phyloP scores from a whole-genome alignment of 2,113 vertebrate genomes.

The Pseudopodoces humilis region DNA sequence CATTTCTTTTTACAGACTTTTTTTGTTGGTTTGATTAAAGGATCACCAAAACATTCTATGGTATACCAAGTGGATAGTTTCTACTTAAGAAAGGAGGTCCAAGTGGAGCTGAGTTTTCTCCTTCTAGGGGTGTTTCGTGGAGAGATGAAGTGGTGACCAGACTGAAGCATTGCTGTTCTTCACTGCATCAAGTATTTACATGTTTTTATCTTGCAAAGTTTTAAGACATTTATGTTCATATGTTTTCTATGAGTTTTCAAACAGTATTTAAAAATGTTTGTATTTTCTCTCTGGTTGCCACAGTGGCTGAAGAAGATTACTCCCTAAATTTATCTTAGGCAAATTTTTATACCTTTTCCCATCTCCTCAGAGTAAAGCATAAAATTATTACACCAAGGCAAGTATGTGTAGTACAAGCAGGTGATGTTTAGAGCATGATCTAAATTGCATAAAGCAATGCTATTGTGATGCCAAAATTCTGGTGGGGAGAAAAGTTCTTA shows the following conservation, averaged over 20 bases:
- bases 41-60: not conserved
- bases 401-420: not conserved
- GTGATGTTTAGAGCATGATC: not conserved
- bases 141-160: not conserved
- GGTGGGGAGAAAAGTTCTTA: not conserved
- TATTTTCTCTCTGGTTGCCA: not conserved
- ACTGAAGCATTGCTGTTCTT: not conserved
- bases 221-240: not conserved
- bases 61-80: not conserved
- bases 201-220: not conserved
- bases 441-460: not conserved
- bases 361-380: not conserved
- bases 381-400: not conserved
- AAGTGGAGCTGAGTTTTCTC: not conserved
- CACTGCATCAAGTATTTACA: rapidly evolving
- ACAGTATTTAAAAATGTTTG: not conserved
- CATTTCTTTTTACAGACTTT: not conserved
- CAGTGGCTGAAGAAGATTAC: not conserved
- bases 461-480: not conserved
- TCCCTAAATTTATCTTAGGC: not conserved
- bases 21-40: not conserved
- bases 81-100: not conserved
- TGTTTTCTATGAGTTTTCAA: not conserved
- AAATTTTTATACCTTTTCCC: not conserved
- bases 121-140: not conserved